Conservation (phyloP, 2,888 invertebrate species). For the Agrochola litura region DNA sequence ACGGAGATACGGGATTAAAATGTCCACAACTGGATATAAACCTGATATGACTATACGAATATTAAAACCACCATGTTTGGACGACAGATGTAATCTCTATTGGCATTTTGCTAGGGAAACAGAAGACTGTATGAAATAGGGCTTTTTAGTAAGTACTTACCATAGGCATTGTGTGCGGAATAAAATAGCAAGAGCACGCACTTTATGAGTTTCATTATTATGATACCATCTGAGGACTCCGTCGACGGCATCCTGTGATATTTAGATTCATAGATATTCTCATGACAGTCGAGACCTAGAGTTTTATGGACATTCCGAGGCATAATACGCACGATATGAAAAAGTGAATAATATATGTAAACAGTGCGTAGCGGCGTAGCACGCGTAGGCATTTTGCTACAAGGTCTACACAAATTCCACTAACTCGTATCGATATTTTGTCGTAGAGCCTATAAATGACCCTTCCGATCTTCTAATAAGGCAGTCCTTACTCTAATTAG, state of each 20-base stretch:
- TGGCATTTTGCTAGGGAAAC: conserved; percentile 8
- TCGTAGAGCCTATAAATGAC: background rate
- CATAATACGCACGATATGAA: background rate
- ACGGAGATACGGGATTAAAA: background rate
- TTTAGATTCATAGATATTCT: conserved; percentile 41
- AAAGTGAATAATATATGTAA: background rate
- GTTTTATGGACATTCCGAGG: conserved; percentile 11
- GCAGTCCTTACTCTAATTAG: too few species aligned
- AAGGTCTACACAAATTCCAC: background rate
- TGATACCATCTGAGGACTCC: conserved; percentile 29
- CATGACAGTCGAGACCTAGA: conserved; percentile 5
- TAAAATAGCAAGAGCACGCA: conserved; percentile 29
- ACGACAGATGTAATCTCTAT: conserved; percentile 31
- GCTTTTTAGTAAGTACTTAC: background rate
- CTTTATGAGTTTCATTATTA: conserved; percentile 22
- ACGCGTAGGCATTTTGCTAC: conserved; percentile 10
- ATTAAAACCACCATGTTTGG: conserved; percentile 18
- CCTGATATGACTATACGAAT: background rate
- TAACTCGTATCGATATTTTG: background rate
- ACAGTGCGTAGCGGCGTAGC: conserved; percentile 11
- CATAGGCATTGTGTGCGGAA: conserved; percentile 1
- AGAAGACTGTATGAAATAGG: background rate
- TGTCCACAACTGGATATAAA: background rate
- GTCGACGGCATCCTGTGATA: conserved; percentile 11
- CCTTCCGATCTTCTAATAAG: background rate